Conservation (phyloP, 1,140 invertebrate genomes). For the Eurosta solidaginis region DNA sequence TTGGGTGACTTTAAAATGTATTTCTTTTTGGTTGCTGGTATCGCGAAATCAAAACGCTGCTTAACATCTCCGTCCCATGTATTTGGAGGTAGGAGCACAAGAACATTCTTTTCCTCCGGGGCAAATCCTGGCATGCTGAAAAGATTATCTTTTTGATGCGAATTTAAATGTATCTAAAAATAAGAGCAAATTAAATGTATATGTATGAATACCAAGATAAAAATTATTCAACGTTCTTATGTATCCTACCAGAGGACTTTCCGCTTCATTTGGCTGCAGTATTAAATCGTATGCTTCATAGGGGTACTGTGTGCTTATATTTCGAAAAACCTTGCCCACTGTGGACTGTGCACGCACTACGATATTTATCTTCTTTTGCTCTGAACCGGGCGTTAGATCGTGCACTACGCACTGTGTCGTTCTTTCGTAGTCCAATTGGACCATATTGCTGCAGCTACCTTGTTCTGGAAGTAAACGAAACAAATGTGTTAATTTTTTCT, state of each 20-base stretch:
- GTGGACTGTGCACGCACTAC: conserved; percentile 62
- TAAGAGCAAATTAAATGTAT: background rate
- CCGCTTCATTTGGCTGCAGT: conserved; percentile 45
- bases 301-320: conserved; percentile 63
- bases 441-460: conserved; percentile 30
- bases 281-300: conserved; percentile 64
- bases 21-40: background rate
- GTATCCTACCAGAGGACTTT: conserved; percentile 50
- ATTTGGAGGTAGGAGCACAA: conserved; percentile 47
- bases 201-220: background rate
- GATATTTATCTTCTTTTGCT: conserved; percentile 59
- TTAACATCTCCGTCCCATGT: conserved; percentile 49
- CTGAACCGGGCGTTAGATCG: conserved; percentile 62
- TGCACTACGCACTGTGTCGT: conserved; percentile 63
- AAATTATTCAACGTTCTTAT: background rate
- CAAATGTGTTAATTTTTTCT: no score
- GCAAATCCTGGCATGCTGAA: conserved; percentile 50
- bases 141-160: conserved; percentile 39
- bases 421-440: conserved; percentile 32
- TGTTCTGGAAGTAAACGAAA: conserved; percentile 6
- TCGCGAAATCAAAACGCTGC: conserved; percentile 48
- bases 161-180: conserved; percentile 50
- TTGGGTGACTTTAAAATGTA: background rate
- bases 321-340: conserved; percentile 61
- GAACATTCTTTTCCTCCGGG: conserved; percentile 45